Percentiles rank a stretch among this genome's conserved stretches.
Evolutionary conservation across 2,113 vertebrate genomes (phyloP).

Genomic region (Uria lomvia): DNA sequence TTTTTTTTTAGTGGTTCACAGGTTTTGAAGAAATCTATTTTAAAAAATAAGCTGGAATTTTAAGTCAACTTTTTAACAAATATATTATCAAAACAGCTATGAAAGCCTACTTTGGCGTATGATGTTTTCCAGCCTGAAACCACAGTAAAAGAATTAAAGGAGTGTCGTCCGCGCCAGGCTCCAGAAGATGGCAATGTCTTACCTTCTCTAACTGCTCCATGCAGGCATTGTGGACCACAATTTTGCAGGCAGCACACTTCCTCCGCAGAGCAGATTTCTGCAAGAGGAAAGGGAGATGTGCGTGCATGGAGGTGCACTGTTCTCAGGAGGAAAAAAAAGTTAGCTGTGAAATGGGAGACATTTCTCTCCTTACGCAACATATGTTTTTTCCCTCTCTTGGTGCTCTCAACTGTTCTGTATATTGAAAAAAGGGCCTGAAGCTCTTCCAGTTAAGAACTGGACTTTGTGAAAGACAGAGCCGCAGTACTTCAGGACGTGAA

Average conservation of each 20-base stretch:
- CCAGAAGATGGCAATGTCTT: constrained; percentile 73
- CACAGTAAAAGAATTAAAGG: background rate
- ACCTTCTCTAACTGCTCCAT: constrained; percentile 97
- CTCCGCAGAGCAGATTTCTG: constrained; percentile 94
- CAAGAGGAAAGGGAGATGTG: constrained; percentile 53
- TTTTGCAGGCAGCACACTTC: constrained; percentile 96
- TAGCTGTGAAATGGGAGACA: background rate
- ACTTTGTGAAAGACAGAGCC: background rate
- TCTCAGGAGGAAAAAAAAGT: background rate
- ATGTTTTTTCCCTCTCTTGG: too few species aligned
- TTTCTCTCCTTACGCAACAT: background rate
- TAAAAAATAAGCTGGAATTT: background rate
- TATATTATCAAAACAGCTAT: background rate
- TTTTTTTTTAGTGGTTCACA: background rate
- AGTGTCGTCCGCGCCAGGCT: fast-evolving
- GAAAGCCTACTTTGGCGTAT: background rate
- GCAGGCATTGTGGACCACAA: constrained; percentile 92
- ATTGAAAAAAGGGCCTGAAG: background rate
- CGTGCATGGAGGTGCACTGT: background rate
- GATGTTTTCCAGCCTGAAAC: background rate
- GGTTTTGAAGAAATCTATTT: background rate
- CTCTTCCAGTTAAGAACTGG: background rate
- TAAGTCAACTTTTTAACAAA: background rate
- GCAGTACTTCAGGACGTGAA: background rate
- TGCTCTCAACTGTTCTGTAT: background rate